These are phyloP conservation scores for Chrysoperla carnea DNA, from an alignment of 1,140 invertebrate genomes.

Conservation along the genomic window DNA sequence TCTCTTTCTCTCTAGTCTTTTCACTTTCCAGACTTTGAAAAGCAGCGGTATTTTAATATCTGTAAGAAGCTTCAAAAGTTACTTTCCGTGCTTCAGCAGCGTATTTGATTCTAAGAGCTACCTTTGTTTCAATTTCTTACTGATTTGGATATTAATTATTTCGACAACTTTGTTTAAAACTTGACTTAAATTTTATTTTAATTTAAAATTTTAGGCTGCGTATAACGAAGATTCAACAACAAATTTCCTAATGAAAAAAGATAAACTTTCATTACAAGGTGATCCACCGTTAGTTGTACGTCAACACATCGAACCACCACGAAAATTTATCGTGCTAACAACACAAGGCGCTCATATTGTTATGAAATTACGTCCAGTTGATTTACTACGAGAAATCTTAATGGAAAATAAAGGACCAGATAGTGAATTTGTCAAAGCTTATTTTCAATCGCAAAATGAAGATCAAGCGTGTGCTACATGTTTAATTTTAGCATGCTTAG, in stretches of 20 bases:
- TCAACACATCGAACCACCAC: slow-evolving; percentile 54
- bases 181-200: no score
- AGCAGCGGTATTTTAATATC: no score
- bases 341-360: slow-evolving; percentile 73
- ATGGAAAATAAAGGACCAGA: slow-evolving; percentile 70
- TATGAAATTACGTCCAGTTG: slow-evolving; percentile 67
- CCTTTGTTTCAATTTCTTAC: no score
- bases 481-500: slow-evolving; percentile 66
- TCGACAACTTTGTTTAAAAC: no score
- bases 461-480: slow-evolving; percentile 81
- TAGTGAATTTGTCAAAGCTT: slow-evolving; percentile 62
- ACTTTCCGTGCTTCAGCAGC: no score
- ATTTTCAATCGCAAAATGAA: slow-evolving; percentile 65
- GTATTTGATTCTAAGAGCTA: no score
- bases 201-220: not conserved
- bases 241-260: slow-evolving; percentile 3
- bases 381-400: slow-evolving; percentile 64
- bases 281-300: slow-evolving; percentile 48
- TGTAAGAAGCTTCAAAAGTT: no score
- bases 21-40: no score
- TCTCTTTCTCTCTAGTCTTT: no score
- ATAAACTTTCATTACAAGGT: slow-evolving; percentile 14
- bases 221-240: not conserved
- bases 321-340: slow-evolving; percentile 70
- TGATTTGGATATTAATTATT: no score